A percentile compares a stretch with the other conserved stretches of the same genome.
These are phyloP conservation scores for Xyrichtys novacula DNA, from an alignment of 2,797 vertebrate species.

Conservation along the genomic window DNA sequence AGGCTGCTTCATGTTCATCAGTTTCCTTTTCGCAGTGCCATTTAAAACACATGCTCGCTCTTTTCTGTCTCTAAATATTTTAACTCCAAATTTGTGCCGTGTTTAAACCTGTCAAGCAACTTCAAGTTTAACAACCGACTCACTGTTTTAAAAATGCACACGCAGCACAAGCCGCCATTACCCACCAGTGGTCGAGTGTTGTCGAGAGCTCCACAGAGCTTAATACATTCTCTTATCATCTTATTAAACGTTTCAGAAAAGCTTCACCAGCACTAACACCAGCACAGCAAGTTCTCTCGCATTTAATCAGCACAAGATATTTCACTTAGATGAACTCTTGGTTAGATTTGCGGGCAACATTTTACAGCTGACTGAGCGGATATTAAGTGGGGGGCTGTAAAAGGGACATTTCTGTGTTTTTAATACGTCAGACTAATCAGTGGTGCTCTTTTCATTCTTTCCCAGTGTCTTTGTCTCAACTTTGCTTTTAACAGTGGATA, in stretches of 20 bases:
- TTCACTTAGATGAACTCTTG: neutral
- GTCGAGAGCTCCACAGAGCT: neutral
- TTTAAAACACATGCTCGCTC: neutral
- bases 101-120: neutral
- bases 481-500: slow-evolving; percentile 23
- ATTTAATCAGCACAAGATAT: slow-evolving; percentile 17
- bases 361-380: slow-evolving; percentile 1
- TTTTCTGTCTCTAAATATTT: neutral
- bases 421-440: slow-evolving; percentile 17
- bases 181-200: neutral
- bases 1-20: neutral
- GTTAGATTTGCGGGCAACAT: neutral
- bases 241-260: neutral
- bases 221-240: neutral
- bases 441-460: neutral
- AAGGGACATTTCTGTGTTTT: slow-evolving; percentile 12
- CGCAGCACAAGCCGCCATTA: neutral
- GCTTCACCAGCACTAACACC: neutral
- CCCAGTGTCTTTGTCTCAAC: neutral
- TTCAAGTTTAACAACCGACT: neutral
- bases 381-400: slow-evolving; percentile 40
- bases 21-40: neutral
- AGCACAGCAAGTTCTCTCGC: neutral
- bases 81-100: neutral
- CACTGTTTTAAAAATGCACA: neutral